Evolutionary conservation across 2,888 invertebrate species (phyloP).

Genomic region (Rugalucina vietnamica): DNA sequence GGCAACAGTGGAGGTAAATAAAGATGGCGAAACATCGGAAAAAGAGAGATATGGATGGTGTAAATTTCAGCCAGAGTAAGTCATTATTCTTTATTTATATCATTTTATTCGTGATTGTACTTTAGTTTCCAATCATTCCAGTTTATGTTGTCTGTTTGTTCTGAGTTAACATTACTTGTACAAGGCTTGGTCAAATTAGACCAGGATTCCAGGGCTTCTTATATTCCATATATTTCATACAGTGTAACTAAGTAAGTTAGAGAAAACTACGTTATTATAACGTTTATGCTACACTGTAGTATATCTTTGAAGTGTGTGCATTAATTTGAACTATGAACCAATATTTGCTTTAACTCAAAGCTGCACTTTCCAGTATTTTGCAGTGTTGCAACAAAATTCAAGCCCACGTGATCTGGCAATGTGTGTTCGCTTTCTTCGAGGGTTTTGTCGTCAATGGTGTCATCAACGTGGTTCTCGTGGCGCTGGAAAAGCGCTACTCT

Average conservation of each 20-base stretch:
- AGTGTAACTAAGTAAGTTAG: too few relatives aligned
- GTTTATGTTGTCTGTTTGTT: too few relatives aligned
- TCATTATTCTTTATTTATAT: not conserved
- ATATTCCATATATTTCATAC: too few relatives aligned
- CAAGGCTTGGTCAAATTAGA: too few relatives aligned
- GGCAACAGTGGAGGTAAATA: not conserved
- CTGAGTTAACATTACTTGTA: too few relatives aligned
- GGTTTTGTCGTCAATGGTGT: constrained; percentile 72
- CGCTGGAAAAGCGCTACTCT: constrained; percentile 69
- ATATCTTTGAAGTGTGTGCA: too few relatives aligned
- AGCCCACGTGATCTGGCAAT: constrained; percentile 68
- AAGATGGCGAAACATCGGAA: not conserved
- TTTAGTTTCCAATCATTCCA: too few relatives aligned
- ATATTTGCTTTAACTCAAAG: not conserved
- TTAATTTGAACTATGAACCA: too few relatives aligned
- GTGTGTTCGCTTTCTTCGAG: constrained; percentile 67
- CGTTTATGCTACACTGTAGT: too few relatives aligned
- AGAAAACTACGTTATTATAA: too few relatives aligned
- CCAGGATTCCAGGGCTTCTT: too few relatives aligned
- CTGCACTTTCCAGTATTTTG: constrained; percentile 52
- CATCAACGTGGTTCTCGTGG: constrained; percentile 68
- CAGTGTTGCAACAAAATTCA: constrained; percentile 65
- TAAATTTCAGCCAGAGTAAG: constrained; percentile 12
- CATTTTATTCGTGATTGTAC: not conserved
- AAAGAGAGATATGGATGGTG: constrained; percentile 21